These are phyloP conservation scores for Orthonychiurus folsomi DNA, from an alignment of 2,888 invertebrate genomes.

Conservation along the genomic window DNA sequence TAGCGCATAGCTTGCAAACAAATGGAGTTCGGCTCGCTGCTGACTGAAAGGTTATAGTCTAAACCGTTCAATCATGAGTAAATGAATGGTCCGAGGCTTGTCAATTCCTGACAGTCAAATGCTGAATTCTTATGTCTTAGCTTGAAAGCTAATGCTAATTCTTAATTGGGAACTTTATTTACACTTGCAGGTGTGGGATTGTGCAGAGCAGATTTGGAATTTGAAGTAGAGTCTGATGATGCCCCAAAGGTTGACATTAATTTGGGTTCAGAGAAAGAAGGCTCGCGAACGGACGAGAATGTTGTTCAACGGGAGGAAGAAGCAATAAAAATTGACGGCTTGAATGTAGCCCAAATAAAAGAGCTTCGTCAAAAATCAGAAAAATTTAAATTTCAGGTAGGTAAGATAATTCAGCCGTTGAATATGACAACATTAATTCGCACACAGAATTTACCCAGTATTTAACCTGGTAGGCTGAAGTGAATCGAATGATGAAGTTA, in stretches of 20 bases:
- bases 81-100: too few species aligned
- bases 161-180: too few species aligned
- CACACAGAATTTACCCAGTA: too few species aligned
- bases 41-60: too few species aligned
- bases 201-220: not conserved
- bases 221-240: constrained; percentile 36
- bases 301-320: constrained; percentile 85
- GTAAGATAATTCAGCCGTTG: constrained; percentile 34
- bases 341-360: constrained; percentile 87
- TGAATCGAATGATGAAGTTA: constrained; percentile 99
- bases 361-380: constrained; percentile 81
- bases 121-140: too few species aligned
- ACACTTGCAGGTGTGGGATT: not conserved
- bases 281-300: constrained; percentile 87
- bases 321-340: constrained; percentile 87
- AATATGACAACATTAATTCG: not conserved
- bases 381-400: constrained; percentile 59
- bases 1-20: too few species aligned
- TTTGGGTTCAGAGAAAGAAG: constrained; percentile 75
- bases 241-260: constrained; percentile 63
- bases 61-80: too few species aligned
- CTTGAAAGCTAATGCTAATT: too few species aligned
- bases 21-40: too few species aligned
- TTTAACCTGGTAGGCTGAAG: constrained; percentile 98
- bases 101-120: too few species aligned